These are phyloP conservation scores for Alces alces DNA, from an alignment of 2,113 vertebrate species.

Conservation along the genomic window DNA sequence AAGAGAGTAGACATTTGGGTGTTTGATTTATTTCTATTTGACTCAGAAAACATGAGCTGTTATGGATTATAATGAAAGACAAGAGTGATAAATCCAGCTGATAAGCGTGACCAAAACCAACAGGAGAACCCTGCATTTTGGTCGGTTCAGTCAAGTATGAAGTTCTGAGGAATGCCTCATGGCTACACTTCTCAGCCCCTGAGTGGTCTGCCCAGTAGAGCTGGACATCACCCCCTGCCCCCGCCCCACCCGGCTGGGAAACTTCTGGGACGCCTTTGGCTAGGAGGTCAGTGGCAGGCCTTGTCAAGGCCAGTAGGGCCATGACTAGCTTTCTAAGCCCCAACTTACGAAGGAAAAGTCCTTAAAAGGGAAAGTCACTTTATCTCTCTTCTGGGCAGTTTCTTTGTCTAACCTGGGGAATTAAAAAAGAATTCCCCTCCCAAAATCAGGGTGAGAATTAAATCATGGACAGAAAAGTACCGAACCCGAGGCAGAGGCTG, in stretches of 20 bases:
- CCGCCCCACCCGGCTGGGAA: fast-evolving
- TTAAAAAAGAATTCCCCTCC: neutral
- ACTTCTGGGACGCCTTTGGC: neutral
- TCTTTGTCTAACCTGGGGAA: neutral
- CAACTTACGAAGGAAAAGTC: neutral
- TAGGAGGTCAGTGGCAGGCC: neutral
- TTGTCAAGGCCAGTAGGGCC: neutral
- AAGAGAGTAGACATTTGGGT: neutral
- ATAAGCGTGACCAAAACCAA: neutral
- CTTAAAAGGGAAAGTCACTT: neutral
- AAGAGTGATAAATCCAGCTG: neutral
- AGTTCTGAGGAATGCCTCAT: neutral
- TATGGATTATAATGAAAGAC: neutral
- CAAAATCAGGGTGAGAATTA: neutral
- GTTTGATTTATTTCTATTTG: neutral
- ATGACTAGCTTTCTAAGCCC: neutral
- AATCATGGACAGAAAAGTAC: neutral
- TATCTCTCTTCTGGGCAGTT: neutral
- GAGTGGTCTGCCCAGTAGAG: neutral
- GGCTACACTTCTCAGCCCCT: neutral
- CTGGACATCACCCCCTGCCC: neutral
- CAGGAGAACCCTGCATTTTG: neutral
- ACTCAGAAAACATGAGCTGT: neutral
- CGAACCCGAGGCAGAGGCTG: neutral
- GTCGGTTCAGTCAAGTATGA: neutral